Evolutionary conservation across 2,888 invertebrate species (phyloP), one percentile per base, ranked within the genome.

Genomic region (Aricia artaxerxes): DNA sequence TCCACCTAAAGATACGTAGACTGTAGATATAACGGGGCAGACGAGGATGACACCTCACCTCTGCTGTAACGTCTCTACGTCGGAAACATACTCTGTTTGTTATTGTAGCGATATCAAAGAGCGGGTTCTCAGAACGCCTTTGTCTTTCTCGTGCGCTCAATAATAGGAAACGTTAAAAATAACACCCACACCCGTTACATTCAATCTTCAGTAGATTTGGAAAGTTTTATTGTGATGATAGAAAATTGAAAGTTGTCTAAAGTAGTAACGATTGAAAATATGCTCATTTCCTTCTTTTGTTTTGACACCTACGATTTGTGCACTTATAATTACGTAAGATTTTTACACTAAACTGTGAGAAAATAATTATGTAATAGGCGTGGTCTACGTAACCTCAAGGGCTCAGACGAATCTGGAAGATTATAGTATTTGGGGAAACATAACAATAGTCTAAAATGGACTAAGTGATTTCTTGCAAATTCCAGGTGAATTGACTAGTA

Each of bases 51-150:
- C 69, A 69, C 35, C 69, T 69, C 69, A 69, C 69, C 69, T 69
- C 69, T 38, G 79, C 38, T 69, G 35, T 69, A 69, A 69, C 35
- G 35, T 35, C 80, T 80, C 78, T 38, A 76, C 81, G 79, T 80
- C 80, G 81, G 80, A 80, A 83, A 78, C 81, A 81, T 80, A 78
- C 80, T 84, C 83, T 88, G 87, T 88, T 88, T 88, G 85, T 88
- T 88, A 87, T 87, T 88, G 83, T 85, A 84, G 82, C 84, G 82
- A 87, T 87, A 88, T 88, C 88, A 88, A 88, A 88, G 88, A 85
- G 81, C 84, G 80, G 80, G 80, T 88, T 88, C 87, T 83, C 77
- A 82, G 87, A 87, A 87, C 80, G 80, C 82, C 81, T 81, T 82
- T 84, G 85, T 86, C 86, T 86, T 86, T 85, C 84, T 82, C 78